phyloP scores from a whole-genome alignment of 2,888 invertebrate species.

The Deilephila elpenor region DNA sequence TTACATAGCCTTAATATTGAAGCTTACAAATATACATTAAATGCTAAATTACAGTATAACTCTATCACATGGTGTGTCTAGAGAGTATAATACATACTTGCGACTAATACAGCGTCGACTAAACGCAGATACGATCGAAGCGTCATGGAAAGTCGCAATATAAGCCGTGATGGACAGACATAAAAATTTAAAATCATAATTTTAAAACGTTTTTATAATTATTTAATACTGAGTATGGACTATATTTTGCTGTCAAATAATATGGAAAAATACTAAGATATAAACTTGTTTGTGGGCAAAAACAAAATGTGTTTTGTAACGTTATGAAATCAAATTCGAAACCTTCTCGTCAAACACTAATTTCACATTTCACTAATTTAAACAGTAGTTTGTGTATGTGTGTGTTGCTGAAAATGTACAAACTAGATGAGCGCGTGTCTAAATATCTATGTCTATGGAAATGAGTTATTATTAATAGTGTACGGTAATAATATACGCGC shows the following conservation, averaged over 20 bases:
- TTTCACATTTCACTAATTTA: background rate
- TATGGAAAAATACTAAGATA: too few relatives aligned
- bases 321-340: too few relatives aligned
- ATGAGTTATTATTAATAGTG: background rate
- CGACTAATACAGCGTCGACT: constrained; percentile 18
- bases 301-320: too few relatives aligned
- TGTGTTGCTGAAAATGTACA: background rate
- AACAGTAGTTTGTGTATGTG: too few relatives aligned
- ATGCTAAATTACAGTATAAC: constrained; percentile 11
- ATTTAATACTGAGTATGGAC: background rate
- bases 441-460: background rate
- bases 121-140: constrained; percentile 16
- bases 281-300: too few relatives aligned
- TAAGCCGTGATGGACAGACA: background rate
- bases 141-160: constrained; percentile 20
- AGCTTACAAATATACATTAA: constrained; percentile 21
- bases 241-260: too few relatives aligned
- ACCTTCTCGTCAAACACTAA: too few relatives aligned
- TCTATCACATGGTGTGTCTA: background rate
- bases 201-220: background rate
- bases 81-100: constrained; percentile 12
- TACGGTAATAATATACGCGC: background rate
- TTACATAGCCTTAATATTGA: constrained; percentile 24
- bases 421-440: background rate
- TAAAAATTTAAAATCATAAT: background rate